A percentile compares a stretch with the other conserved stretches of the same genome.
phyloP scores from a whole-genome alignment of 2,113 vertebrate species.

The Sus scrofa region T2T-Sscrofa CM000823.6:41490001-41490500 shows the following conservation, averaged over 20 bases:
- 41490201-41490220: background rate
- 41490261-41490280: background rate
- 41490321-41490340: background rate
- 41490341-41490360: background rate
- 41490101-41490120: background rate
- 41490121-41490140: background rate
- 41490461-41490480: background rate
- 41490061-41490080: background rate
- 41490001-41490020: background rate
- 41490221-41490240: background rate
- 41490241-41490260: background rate
- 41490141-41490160: background rate
- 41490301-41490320: background rate
- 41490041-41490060: background rate
- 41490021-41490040: background rate
- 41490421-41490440: background rate
- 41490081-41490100: background rate
- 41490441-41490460: background rate
- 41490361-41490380: background rate
- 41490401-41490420: background rate
- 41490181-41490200: constrained; percentile 9
- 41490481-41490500: background rate
- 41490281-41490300: background rate
- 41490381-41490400: background rate
- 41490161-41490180: background rate